Evolutionary conservation across 1,140 invertebrate genomes (phyloP).

Genomic region (Bombus cullumanus): DNA sequence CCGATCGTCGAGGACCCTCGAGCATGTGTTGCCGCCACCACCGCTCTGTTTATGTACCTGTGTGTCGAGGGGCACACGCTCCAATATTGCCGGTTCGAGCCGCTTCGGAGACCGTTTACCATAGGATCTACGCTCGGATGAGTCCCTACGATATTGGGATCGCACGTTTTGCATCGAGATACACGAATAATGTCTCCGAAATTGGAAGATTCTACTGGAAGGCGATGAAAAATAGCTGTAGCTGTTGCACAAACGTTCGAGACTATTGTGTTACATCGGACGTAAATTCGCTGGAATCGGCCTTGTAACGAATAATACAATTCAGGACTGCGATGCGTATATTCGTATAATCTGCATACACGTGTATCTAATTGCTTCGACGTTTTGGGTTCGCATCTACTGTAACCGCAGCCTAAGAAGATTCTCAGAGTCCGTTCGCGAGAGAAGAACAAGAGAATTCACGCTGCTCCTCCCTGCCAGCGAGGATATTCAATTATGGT

Average conservation of each 20-base stretch:
- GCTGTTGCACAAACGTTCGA: neutral
- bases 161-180: neutral
- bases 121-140: slow-evolving; percentile 27
- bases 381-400: too few relatives aligned
- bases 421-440: neutral
- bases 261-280: too few relatives aligned
- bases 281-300: too few relatives aligned
- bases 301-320: too few relatives aligned
- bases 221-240: neutral
- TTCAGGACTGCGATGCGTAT: too few relatives aligned
- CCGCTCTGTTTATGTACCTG: slow-evolving; percentile 38
- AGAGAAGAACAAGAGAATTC: neutral
- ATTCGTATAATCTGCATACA: too few relatives aligned
- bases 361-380: too few relatives aligned
- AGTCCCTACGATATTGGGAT: neutral
- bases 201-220: neutral
- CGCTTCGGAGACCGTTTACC: slow-evolving; percentile 19
- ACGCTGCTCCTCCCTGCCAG: slow-evolving; percentile 16
- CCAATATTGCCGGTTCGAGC: slow-evolving; percentile 28
- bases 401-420: neutral
- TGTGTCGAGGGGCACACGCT: slow-evolving; percentile 39
- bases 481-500: slow-evolving; percentile 76
- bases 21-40: slow-evolving; percentile 56
- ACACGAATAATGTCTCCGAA: neutral
- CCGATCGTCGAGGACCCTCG: slow-evolving; percentile 65